These are phyloP conservation scores for Triplophysa yarkandensis DNA, from an alignment of 2,797 vertebrate genomes.

Conservation along the genomic window DNA sequence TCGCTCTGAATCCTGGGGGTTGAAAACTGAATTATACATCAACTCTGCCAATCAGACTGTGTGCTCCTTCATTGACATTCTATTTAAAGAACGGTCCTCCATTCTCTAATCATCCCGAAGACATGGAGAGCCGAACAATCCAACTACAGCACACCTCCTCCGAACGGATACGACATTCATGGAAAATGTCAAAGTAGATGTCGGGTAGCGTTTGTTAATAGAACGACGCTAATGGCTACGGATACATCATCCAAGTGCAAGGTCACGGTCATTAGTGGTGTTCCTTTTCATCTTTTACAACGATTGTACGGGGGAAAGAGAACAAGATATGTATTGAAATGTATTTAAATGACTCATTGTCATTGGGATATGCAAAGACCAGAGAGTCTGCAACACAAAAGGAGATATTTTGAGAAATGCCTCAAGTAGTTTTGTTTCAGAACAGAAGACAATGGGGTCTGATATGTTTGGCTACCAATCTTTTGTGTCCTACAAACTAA, in stretches of 20 bases:
- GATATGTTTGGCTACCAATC: too few species aligned
- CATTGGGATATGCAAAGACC: background rate
- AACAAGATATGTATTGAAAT: too few species aligned
- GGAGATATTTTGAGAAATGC: too few species aligned
- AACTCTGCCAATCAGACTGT: conserved; percentile 58
- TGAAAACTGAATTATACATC: conserved; percentile 62
- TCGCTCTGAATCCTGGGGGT: conserved; percentile 56
- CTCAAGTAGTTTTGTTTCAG: too few species aligned
- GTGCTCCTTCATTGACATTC: conserved; percentile 55
- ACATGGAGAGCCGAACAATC: conserved; percentile 52
- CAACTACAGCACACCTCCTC: conserved; percentile 36
- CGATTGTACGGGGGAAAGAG: background rate
- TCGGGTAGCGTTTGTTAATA: conserved; percentile 32
- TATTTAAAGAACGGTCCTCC: conserved; percentile 57
- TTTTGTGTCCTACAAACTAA: too few species aligned
- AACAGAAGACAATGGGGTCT: too few species aligned
- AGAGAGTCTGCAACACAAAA: background rate
- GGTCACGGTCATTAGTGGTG: background rate
- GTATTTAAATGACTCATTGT: background rate
- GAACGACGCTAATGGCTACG: background rate
- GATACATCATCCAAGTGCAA: background rate
- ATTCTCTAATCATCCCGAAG: conserved; percentile 44
- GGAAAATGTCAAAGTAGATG: conserved; percentile 52
- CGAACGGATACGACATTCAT: conserved; percentile 49
- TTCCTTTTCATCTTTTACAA: background rate